Conservation (phyloP, 2,113 vertebrate genomes). For the Lamprotornis superbus region DNA sequence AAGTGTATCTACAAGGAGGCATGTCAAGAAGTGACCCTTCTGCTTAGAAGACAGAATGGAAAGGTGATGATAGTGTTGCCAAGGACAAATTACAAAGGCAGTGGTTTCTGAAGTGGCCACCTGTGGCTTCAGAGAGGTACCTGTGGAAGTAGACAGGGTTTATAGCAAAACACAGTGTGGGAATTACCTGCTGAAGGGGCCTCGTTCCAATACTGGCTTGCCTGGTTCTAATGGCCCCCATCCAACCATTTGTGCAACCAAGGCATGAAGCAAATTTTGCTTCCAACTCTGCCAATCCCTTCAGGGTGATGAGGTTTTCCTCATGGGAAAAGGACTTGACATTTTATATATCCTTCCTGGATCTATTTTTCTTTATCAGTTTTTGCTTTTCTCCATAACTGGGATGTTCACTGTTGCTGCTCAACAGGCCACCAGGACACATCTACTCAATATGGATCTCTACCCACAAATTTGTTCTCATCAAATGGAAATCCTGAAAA, state of each 20-base stretch:
- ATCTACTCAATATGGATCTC: not conserved
- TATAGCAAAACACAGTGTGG: not conserved
- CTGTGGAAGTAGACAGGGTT: not conserved
- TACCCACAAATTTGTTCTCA: fast-evolving
- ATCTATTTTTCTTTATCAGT: not conserved
- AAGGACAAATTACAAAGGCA: not conserved
- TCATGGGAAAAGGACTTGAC: not conserved
- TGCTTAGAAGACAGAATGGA: not conserved
- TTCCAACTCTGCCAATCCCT: not conserved
- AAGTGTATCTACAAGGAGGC: not conserved
- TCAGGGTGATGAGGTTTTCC: not conserved
- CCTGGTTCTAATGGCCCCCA: not conserved
- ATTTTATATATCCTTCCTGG: not conserved
- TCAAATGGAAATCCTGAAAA: not conserved
- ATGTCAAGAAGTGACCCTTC: not conserved
- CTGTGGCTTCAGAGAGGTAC: not conserved
- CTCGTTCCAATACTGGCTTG: not conserved
- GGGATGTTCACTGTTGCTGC: not conserved
- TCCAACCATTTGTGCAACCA: not conserved
- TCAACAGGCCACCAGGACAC: not conserved
- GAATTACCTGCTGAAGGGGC: not conserved
- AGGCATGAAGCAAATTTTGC: not conserved
- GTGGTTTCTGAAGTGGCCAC: not conserved
- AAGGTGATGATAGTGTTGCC: fast-evolving
- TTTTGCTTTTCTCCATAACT: not conserved